Conservation (phyloP, 1,140 invertebrate genomes). For the Drosophila sechellia region DNA sequence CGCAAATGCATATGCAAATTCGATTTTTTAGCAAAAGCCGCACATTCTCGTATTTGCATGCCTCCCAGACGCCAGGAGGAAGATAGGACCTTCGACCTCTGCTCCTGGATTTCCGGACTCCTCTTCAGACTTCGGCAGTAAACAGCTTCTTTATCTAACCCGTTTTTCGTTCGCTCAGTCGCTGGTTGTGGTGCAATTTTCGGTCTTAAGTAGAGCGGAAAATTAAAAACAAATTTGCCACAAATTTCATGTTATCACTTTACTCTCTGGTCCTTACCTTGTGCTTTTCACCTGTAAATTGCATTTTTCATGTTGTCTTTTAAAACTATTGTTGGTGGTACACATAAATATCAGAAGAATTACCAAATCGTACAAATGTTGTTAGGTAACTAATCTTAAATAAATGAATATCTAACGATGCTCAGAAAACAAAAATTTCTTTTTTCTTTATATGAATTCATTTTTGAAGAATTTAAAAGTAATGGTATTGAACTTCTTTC, state of each 20-base stretch:
- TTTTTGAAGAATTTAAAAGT: neutral
- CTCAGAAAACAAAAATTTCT: too few relatives aligned
- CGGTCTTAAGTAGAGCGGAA: constrained; percentile 76
- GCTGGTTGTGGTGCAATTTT: constrained; percentile 57
- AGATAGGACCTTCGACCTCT: neutral
- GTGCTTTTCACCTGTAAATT: constrained; percentile 53
- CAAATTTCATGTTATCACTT: constrained; percentile 62
- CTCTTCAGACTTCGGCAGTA: constrained; percentile 34
- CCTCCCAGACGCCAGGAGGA: neutral
- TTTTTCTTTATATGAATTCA: too few relatives aligned
- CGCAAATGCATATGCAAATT: constrained; percentile 76
- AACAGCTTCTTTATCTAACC: constrained; percentile 76
- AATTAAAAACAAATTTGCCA: constrained; percentile 80
- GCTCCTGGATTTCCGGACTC: neutral
- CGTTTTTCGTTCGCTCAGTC: constrained; percentile 36
- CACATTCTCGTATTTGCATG: constrained; percentile 62
- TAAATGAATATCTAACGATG: too few relatives aligned
- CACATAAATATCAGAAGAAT: constrained; percentile 8
- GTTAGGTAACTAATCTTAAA: neutral
- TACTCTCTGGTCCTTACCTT: constrained; percentile 23
- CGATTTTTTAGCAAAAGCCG: constrained; percentile 62
- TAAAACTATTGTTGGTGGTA: constrained; percentile 25
- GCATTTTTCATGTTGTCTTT: constrained; percentile 34
- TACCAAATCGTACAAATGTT: neutral
- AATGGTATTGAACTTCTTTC: neutral